Base-by-base conservation (phyloP, 35 echinoderm and acorn worm species). In the Amphiura filiformis region DNA sequence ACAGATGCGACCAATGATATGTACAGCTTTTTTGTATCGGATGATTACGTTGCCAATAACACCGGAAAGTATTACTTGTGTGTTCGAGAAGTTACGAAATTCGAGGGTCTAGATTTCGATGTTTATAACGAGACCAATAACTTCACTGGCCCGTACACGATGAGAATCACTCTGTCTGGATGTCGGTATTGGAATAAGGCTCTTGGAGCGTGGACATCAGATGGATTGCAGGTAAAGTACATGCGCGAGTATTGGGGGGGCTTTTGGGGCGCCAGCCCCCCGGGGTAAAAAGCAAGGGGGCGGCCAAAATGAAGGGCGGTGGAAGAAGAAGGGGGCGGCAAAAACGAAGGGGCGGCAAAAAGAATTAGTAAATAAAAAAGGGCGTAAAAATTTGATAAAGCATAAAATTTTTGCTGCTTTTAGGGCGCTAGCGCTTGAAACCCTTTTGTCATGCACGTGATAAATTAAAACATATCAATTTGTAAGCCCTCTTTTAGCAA, bases 1-100 rank as follows among this genome's bases (percentile, higher is more conserved):
- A 31, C 56, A 14, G 26, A 64, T 85, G 44, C 35, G 1, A 34
- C 32, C 35, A 37, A 28, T 13, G 56, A 70, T 23, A 64, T 40
- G 32, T 35, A 65, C 34, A 37, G 35, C 35, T 5, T 85, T 2
- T 65, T 65, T 37, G 13, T 65, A 23, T 20, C 49, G 11, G 61
- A 70, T 70, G 26, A 1, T 1, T 85, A 85, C 83, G 65, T 85
- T 31, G 31, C 44, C 31, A 85, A 85, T 56, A 61, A 65, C 32
- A 85, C 83, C 13, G 83, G 83, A 20, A 17, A 37, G 44, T 85
- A 85, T 40, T 85, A 36, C 56, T 28, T 85, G 2, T 56, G 83
- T 33, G 32, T 85, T 13, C 14, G 83, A 65, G 31, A 1, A 38
- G 1, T 61, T 64, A 32, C 32, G 34, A 13, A 32, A 32, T 34